Evolutionary conservation across 23 tunicate species (phyloP), one percentile per base, ranked within the genome.

Genomic region (Corella eumyota): DNA sequence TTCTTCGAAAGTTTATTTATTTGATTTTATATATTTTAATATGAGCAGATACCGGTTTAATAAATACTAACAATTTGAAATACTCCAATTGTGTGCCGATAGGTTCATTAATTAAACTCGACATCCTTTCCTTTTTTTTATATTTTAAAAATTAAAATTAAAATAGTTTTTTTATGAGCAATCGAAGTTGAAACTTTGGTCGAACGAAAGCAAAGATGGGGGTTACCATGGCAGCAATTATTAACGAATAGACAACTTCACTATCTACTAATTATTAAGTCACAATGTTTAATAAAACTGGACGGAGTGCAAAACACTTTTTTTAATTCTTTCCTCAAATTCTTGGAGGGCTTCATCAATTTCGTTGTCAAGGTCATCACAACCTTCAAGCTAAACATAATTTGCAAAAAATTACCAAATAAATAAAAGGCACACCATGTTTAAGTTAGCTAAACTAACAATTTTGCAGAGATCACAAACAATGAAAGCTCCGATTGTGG

Each of bases 401-500:
- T 17, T 25, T 26, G 7, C 13, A 29, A 29, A 60, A 60, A 26
- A 13, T 25, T 7, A 26, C 25, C 28, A 26, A 7, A 24, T 30
- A 7, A 20, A 53, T 17, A 17, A 15, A 7, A 13, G n/a, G 60
- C 23, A 7, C 19, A 7, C 23, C 22, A 53, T 53, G 9, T 20
- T 53, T 53, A 7, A 53, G 9, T 17, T 53, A 20, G 21, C 60
- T 7, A 40, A 40, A 46, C 65, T 51, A 13, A 82, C 92, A 80
- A 36, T 30, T 68, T 86, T 86, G 25, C 85, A 82, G 21, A 86
- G 76, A 53, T 86, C 86, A 57, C 84, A 75, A 36, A 80, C 61
- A n/a, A 90, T 73, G 60, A 90, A 74, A 23, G 98, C 98, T 2
- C 91, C 98, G 47, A 90, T 81, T 20, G 91, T 80, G 15, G 98